Base-by-base conservation (phyloP, 2,113 vertebrate species). In the Rhynchopsitta pachyrhyncha region DNA sequence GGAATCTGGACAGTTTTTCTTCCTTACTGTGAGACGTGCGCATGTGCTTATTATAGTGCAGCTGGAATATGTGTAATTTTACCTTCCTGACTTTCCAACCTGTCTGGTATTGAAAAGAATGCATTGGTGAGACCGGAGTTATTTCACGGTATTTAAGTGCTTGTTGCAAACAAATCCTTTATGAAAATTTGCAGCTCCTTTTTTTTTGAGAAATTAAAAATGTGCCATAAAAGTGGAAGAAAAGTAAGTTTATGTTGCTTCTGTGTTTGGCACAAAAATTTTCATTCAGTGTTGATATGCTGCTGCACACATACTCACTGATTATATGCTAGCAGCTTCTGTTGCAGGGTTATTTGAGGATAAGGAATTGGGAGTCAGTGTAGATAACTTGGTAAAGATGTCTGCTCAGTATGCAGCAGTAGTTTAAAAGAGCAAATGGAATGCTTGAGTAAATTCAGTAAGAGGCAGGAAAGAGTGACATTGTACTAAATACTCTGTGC, bases 331-430 rank as follows among this genome's bases (percentile, higher is more conserved):
- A 62, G 35, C 41, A 67, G 57, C 70, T 88, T 95, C 83, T 96
- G 59, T 63, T 91, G 42, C 41, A 85, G 88, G 96, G 93, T 96
- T 92, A 84, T 95, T 59, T 96, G 93, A 96, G 97, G 96, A 96
- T 86, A 80, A 69, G 55, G 68, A 70, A 80, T 35, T 95, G 46
- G 33, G 47, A 94, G 90, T 77, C 80, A 53, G 44, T 39, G 50
- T 92, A 59, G 91, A 53, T 90, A 89, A 67, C 4, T 17, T 82
- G 52, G 49, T 86, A 59, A 93, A 93, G 90, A 86, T 92, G 66
- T 84, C 90, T 94, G 82, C 84, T 97, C 82, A 91, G 82, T 94
- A 95, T 95, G 92, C 95, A 93, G 77, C 29, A 88, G 77, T 63
- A 75, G 84, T 92, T 93, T 82, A 90, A 62, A 90, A 95, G 82